Evolutionary conservation across 2,888 invertebrate genomes (phyloP).

Genomic region (Rhabditoides inermis): DNA sequence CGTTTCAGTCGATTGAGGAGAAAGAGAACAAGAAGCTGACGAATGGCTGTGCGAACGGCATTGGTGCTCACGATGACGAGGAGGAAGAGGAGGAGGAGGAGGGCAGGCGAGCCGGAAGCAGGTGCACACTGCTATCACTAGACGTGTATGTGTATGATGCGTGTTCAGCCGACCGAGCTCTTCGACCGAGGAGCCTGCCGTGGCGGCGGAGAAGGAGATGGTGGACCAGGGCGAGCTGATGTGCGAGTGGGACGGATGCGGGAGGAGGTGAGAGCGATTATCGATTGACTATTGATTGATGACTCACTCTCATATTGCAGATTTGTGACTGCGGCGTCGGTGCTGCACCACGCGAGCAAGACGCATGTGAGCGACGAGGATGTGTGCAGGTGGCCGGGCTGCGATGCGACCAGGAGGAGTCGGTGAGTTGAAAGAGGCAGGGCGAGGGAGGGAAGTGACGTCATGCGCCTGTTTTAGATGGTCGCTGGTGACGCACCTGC

Average conservation of each 20-base stretch:
- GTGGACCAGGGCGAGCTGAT: conserved; percentile 22
- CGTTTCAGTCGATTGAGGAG: neutral
- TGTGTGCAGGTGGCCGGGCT: conserved; percentile 44
- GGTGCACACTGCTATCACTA: too few relatives aligned
- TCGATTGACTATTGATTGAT: too few relatives aligned
- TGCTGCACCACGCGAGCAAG: conserved; percentile 33
- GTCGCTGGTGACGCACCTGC: conserved; percentile 87
- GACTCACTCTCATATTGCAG: too few relatives aligned
- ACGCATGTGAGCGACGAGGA: conserved; percentile 27
- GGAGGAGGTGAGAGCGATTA: conserved; percentile 4
- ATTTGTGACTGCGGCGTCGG: conserved; percentile 20
- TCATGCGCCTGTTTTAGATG: conserved; percentile 56
- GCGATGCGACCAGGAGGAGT: conserved; percentile 39
- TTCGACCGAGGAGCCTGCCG: neutral
- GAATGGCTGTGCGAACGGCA: too few relatives aligned
- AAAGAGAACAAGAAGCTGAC: neutral
- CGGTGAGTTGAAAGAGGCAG: conserved; percentile 8
- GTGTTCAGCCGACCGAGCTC: too few relatives aligned
- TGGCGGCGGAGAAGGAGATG: too few relatives aligned
- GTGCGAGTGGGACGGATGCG: conserved; percentile 50
- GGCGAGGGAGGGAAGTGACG: neutral
- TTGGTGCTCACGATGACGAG: too few relatives aligned
- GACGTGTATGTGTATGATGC: too few relatives aligned
- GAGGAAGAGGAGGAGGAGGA: conserved; percentile 4
- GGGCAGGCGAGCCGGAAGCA: too few relatives aligned